Evolutionary conservation across 2,113 vertebrate genomes (phyloP).

Genomic region (Prionailurus bengalensis): DNA sequence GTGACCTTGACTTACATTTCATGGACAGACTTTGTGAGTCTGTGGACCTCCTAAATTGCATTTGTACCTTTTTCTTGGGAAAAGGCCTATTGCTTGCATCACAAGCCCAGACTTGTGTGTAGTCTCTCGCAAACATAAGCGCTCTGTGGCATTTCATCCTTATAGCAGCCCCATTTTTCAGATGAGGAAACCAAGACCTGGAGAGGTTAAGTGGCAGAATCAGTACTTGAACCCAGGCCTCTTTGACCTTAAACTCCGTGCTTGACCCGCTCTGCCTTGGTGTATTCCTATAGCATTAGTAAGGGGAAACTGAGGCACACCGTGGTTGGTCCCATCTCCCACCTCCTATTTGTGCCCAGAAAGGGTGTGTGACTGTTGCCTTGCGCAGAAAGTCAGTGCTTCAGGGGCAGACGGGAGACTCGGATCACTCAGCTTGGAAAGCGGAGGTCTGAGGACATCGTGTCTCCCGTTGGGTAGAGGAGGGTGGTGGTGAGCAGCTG

Average conservation of each 20-base stretch:
- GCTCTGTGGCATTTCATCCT: neutral
- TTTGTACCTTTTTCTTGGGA: neutral
- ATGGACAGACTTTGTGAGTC: neutral
- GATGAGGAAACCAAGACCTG: neutral
- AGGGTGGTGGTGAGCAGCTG: neutral
- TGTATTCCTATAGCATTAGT: neutral
- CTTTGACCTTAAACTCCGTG: neutral
- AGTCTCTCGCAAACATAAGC: neutral
- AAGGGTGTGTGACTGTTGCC: neutral
- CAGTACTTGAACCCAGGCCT: neutral
- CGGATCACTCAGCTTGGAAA: neutral
- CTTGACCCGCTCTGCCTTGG: neutral
- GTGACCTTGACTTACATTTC: neutral
- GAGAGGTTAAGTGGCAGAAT: neutral
- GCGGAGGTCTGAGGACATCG: rapidly evolving
- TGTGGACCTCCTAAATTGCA: neutral
- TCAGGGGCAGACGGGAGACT: neutral
- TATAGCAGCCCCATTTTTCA: neutral
- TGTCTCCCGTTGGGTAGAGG: rapidly evolving
- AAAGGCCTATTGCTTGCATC: neutral
- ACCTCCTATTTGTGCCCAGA: neutral
- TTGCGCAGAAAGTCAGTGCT: neutral
- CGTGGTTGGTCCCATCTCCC: neutral
- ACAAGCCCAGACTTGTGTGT: neutral
- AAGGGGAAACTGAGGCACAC: neutral